These are phyloP conservation scores for Cariama cristata DNA, from an alignment of 2,113 vertebrate species.

Conservation along the genomic window DNA sequence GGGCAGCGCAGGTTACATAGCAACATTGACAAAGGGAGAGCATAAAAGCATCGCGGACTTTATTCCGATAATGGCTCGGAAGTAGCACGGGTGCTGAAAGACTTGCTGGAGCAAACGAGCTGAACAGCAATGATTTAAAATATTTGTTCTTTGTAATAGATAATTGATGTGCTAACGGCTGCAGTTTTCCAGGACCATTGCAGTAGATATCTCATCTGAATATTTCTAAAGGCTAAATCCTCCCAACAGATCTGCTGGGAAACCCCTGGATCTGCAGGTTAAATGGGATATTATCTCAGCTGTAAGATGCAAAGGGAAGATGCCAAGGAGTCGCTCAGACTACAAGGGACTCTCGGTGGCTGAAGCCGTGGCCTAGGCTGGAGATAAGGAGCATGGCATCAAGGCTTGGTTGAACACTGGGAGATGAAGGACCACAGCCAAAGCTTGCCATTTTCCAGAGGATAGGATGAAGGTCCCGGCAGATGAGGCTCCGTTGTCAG, in stretches of 20 bases:
- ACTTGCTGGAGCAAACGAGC: background rate
- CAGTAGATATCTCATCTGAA: background rate
- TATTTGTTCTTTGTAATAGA: background rate
- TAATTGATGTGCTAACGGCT: background rate
- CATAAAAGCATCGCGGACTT: background rate
- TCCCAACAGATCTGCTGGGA: background rate
- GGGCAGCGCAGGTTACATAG: background rate
- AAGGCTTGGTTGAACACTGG: rapidly evolving
- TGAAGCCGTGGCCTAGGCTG: background rate
- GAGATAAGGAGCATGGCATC: background rate
- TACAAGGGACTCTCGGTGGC: background rate
- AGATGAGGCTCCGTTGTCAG: rapidly evolving
- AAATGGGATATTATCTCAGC: background rate
- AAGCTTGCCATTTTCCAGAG: background rate
- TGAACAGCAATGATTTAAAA: background rate
- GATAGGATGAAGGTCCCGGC: background rate
- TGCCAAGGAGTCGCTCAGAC: rapidly evolving
- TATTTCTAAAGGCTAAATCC: background rate
- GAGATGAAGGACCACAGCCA: background rate
- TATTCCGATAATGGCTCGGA: background rate
- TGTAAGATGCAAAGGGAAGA: background rate
- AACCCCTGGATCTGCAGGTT: background rate
- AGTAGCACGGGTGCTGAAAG: background rate
- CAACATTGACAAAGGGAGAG: background rate
- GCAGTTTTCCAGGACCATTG: background rate